Conservation (phyloP, 2,113 vertebrate species). For the Leptocoma aspasia region DNA sequence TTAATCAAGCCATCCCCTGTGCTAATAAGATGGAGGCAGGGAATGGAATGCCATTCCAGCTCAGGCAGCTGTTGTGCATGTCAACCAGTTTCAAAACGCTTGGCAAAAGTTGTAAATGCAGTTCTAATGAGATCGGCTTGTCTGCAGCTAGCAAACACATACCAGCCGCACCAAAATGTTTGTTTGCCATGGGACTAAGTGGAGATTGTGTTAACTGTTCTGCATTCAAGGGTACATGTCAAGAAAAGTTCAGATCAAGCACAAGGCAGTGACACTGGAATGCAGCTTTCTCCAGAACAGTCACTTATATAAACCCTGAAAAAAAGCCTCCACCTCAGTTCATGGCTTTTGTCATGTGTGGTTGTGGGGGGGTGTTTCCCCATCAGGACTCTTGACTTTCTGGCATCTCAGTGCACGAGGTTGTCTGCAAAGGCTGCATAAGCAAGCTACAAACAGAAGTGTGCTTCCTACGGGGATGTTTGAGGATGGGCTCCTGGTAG, state of each 20-base stretch:
- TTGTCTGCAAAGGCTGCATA: not conserved
- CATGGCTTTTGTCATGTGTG: not conserved
- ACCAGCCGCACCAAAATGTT: constrained; percentile 33
- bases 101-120: constrained; percentile 60
- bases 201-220: constrained; percentile 29
- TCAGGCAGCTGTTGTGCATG: constrained; percentile 32
- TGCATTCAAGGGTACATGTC: constrained; percentile 37
- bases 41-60: not conserved
- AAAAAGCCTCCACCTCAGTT: not conserved
- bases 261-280: constrained; percentile 40
- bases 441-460: not conserved
- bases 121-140: constrained; percentile 34
- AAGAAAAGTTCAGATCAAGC: constrained; percentile 48
- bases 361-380: rapidly evolving
- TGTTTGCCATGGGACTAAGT: constrained; percentile 48
- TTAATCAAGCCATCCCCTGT: constrained; percentile 10
- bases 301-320: not conserved
- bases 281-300: not conserved
- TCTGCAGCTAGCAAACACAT: constrained; percentile 54
- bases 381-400: not conserved
- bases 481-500: not conserved
- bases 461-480: not conserved
- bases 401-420: not conserved
- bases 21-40: not conserved
- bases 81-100: constrained; percentile 29